These are phyloP conservation scores for Poecile atricapillus DNA, from an alignment of 2,113 vertebrate genomes.

Conservation along the genomic window DNA sequence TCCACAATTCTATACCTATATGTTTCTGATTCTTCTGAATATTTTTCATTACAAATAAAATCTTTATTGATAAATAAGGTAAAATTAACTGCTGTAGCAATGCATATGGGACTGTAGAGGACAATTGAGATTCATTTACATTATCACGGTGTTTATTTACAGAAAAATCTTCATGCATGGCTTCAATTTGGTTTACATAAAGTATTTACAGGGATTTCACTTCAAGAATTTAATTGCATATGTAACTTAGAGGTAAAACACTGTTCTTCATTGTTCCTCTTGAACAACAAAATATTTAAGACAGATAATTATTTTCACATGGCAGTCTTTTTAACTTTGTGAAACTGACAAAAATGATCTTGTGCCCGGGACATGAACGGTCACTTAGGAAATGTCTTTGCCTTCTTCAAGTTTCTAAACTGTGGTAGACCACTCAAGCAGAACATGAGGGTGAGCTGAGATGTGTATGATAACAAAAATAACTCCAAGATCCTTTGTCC, in stretches of 20 bases:
- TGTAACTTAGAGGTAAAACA: background rate
- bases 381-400: background rate
- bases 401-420: background rate
- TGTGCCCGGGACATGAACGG: background rate
- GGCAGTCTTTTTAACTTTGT: background rate
- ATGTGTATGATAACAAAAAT: background rate
- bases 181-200: background rate
- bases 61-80: background rate
- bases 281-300: background rate
- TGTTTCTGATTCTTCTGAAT: background rate
- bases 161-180: background rate
- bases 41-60: background rate
- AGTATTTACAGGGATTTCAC: background rate
- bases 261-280: background rate
- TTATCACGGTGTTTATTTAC: background rate
- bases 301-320: background rate
- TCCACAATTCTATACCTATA: background rate
- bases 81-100: background rate
- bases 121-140: background rate
- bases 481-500: background rate
- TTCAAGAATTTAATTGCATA: background rate
- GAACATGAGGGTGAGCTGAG: rapidly evolving
- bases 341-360: background rate
- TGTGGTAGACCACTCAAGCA: background rate
- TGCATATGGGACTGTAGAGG: background rate